Evolutionary conservation across 2,888 invertebrate species (phyloP), one percentile per base, ranked within the genome.

Genomic region (Oxycera nigricornis): DNA sequence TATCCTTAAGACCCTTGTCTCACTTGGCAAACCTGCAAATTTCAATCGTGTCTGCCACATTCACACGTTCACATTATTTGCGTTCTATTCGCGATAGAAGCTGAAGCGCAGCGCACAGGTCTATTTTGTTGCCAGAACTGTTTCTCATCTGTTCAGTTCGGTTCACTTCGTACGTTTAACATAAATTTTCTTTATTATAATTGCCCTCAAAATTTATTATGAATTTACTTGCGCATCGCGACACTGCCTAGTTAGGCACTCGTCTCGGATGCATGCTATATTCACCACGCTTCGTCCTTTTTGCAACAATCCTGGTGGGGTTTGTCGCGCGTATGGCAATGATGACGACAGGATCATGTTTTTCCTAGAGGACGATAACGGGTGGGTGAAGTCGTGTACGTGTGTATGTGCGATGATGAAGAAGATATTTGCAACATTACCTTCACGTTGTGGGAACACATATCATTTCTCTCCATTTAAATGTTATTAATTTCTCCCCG

Each of bases 141-240:
- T 41, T 65, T 41, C 65, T 26, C 7, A 41, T 30, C 65, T 28
- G 41, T 35, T 65, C 30, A 65, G 39, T 30, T 41, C 24, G 2
- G 65, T 70, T 70, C 70, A 35, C 55, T 70, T 70, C 70, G 70
- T 70, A 70, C 74, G 35, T 74, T 74, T 76, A 67, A 57, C 76
- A 76, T 76, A 76, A 76, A 76, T 76, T 76, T 76, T 74, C 72
- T 76, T 76, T 76, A 76, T 76, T 76, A 74, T 76, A 76, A 76
- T 76, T 76, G 76, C 76, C 70, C 75, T 72, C 70, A 26, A 76
- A 76, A 76, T 76, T 76, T 76, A 76, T 76, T 76, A 76, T 76
- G 74, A 76, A 76, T 76, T 72, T 76, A 76, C 73, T 76, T 73
- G 75, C 65, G 57, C 57, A 17, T 24, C 57, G 46, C 68, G 50